Conservation (phyloP, 2,797 vertebrate species). For the Rhinatrema bivittatum region DNA sequence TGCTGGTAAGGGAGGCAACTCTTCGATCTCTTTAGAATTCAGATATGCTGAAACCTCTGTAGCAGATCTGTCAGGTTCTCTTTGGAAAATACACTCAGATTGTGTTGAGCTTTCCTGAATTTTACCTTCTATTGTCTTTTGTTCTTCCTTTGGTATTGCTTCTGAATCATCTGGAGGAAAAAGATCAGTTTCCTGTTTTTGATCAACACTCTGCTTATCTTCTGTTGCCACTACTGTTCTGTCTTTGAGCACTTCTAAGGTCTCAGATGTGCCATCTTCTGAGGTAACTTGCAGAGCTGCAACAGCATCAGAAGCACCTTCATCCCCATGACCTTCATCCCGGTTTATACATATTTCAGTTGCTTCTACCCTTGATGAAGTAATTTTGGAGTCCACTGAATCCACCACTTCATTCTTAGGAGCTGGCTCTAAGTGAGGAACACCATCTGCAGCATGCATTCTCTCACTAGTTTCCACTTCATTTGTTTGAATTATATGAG, state of each 20-base stretch:
- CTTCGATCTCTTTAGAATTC: constrained; percentile 15
- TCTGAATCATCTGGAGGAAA: constrained; percentile 30
- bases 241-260: constrained; percentile 37
- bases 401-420: background rate
- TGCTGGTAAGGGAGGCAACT: constrained; percentile 12
- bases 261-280: constrained; percentile 27
- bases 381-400: constrained; percentile 20
- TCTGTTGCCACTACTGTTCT: constrained; percentile 38
- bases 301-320: constrained; percentile 15
- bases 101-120: constrained; percentile 19
- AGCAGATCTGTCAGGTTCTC: background rate
- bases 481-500: constrained; percentile 13
- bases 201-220: constrained; percentile 54
- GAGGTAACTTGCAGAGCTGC: constrained; percentile 12
- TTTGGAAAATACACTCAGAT: constrained; percentile 1
- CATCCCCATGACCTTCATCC: constrained; percentile 10
- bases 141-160: constrained; percentile 33
- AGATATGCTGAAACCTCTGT: background rate
- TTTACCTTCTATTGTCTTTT: constrained; percentile 25
- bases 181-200: constrained; percentile 44
- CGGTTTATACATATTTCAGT: constrained; percentile 20
- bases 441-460: too few species aligned
- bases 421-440: constrained; percentile 16
- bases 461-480: too few species aligned
- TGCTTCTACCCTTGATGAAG: constrained; percentile 31